Evolutionary conservation across 2,888 invertebrate genomes (phyloP).

Genomic region (Tridacna crocea): DNA sequence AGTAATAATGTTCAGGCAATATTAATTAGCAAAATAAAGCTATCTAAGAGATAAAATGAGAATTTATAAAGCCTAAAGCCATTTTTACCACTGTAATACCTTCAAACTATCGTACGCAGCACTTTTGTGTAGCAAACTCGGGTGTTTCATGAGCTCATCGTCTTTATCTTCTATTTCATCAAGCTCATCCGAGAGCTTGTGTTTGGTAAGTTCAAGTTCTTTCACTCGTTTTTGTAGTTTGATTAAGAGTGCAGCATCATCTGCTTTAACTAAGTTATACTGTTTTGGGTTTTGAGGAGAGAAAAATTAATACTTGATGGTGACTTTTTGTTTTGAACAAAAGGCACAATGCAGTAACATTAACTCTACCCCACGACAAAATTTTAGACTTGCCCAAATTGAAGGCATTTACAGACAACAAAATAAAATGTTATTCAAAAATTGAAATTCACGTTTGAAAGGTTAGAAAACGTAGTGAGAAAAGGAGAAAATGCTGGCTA

Average conservation of each 20-base stretch:
- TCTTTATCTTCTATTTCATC: conserved; percentile 88
- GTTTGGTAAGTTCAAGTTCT: conserved; percentile 85
- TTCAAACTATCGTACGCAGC: conserved; percentile 64
- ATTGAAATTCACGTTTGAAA: no score
- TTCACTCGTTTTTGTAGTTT: conserved; percentile 88
- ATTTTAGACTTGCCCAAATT: no score
- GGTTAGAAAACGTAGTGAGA: no score
- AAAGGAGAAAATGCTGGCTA: no score
- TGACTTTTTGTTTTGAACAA: not conserved
- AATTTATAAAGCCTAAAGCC: not conserved
- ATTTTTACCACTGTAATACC: conserved; percentile 48
- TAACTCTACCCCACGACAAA: no score
- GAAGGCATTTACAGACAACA: no score
- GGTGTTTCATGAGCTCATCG: conserved; percentile 34
- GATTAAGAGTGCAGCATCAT: conserved; percentile 88
- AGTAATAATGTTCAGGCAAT: not conserved
- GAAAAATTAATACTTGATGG: not conserved
- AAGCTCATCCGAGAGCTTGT: conserved; percentile 92
- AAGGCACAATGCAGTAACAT: no score
- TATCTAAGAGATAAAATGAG: not conserved
- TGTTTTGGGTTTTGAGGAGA: conserved; percentile 44
- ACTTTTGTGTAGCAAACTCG: conserved; percentile 45
- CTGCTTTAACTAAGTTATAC: conserved; percentile 67
- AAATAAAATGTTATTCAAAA: no score
- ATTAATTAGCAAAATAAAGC: not conserved